A percentile compares a stretch with the other conserved stretches of the same genome.
Evolutionary conservation across 1,140 invertebrate species (phyloP).

Genomic region (Megathymus violae): DNA sequence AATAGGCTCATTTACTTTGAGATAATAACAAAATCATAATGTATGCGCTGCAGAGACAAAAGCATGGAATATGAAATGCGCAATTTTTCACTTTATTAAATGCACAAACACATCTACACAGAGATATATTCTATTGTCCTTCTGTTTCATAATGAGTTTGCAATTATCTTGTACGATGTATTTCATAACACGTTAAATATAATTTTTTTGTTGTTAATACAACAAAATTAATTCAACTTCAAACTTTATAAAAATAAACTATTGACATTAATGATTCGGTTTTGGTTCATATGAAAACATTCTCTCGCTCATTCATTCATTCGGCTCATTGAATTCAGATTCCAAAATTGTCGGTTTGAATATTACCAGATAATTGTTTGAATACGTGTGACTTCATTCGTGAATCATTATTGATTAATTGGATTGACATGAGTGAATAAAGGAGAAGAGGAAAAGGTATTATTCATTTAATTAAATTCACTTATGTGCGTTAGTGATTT

Average conservation of each 20-base stretch:
- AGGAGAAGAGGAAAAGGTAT: no score
- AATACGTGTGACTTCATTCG: conserved; percentile 18
- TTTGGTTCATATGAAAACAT: conserved; percentile 28
- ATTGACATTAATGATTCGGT: conserved; percentile 20
- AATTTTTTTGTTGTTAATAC: conserved; percentile 45
- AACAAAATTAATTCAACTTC: conserved; percentile 39
- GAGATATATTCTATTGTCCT: conserved; percentile 12
- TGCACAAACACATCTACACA: conserved; percentile 23
- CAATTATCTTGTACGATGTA: conserved; percentile 46
- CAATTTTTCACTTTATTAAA: conserved; percentile 31
- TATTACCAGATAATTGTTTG: conserved; percentile 30
- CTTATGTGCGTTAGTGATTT: no score
- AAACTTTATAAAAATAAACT: conserved; percentile 23
- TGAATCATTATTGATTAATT: conserved; percentile 3
- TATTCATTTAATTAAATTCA: no score
- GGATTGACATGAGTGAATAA: no score
- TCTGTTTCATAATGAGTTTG: conserved; percentile 25
- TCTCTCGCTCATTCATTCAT: conserved; percentile 31
- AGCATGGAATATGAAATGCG: conserved; percentile 23
- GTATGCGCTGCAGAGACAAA: conserved; percentile 15
- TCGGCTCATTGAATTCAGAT: conserved; percentile 25
- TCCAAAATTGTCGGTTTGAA: conserved; percentile 31
- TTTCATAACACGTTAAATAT: conserved; percentile 42
- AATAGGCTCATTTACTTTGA: not conserved
- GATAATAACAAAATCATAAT: conserved; percentile 11